Evolutionary conservation across 2,113 vertebrate genomes (phyloP).

Genomic region (Silurus meridionalis): DNA sequence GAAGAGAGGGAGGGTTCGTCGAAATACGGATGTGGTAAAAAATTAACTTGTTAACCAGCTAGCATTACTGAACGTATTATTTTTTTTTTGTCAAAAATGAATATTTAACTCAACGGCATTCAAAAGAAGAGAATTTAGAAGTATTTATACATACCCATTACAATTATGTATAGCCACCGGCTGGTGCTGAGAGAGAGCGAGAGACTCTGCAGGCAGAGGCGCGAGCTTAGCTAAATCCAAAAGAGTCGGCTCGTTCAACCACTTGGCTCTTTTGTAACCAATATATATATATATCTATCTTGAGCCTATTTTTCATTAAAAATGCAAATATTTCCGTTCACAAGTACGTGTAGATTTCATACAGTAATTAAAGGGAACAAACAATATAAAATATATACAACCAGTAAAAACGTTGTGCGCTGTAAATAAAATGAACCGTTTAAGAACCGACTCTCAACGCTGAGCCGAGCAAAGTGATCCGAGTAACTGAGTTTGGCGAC

Average conservation of each 20-base stretch:
- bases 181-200: background rate
- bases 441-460: background rate
- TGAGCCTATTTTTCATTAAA: background rate
- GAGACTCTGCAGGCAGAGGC: background rate
- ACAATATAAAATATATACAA: background rate
- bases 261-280: background rate
- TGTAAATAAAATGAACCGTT: background rate
- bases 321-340: background rate
- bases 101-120: too few relatives aligned
- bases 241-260: background rate
- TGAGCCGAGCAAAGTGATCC: background rate
- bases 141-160: slow-evolving; percentile 41
- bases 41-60: background rate
- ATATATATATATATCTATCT: too few relatives aligned
- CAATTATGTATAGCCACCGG: background rate
- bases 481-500: background rate
- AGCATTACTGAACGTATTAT: background rate
- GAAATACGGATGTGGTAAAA: background rate
- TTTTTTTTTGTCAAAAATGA: too few relatives aligned
- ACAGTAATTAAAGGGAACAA: background rate
- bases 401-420: background rate
- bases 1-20: too few relatives aligned
- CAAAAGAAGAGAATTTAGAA: too few relatives aligned
- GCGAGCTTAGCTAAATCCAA: slow-evolving; percentile 1
- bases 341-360: background rate